These are phyloP conservation scores for Pipistrellus nathusii DNA, from an alignment of 2,797 vertebrate species.

Conservation along the genomic window DNA sequence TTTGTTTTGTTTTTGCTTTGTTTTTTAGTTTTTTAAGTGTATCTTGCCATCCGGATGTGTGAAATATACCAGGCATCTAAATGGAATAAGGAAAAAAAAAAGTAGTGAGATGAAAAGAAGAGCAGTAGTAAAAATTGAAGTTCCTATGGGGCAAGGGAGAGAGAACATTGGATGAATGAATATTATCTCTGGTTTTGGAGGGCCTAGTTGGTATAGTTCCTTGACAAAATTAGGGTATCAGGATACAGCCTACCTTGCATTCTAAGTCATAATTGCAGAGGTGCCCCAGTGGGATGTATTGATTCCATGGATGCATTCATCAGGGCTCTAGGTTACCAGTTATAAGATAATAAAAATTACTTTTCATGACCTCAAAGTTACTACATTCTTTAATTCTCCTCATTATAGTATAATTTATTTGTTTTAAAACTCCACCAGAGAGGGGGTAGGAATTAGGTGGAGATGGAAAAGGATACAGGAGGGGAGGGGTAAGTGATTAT, in stretches of 20 bases:
- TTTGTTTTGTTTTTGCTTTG: no score
- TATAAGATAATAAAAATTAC: not conserved
- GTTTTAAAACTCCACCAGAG: not conserved
- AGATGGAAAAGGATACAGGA: no score
- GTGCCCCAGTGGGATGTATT: accelerated
- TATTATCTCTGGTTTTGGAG: not conserved
- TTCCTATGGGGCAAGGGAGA: not conserved
- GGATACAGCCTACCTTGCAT: not conserved
- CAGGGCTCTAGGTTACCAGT: not conserved
- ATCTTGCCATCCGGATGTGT: not conserved
- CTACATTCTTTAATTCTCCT: not conserved
- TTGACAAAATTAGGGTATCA: not conserved
- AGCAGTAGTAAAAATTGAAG: not conserved
- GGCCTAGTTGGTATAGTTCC: not conserved
- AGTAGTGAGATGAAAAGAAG: not conserved
- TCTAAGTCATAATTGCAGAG: not conserved
- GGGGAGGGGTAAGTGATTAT: no score
- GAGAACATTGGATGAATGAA: not conserved
- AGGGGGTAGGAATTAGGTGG: not conserved
- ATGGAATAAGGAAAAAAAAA: constrained; percentile 2
- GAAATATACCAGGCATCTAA: not conserved
- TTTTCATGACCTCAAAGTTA: not conserved
- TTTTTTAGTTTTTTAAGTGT: not conserved
- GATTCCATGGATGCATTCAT: not conserved
- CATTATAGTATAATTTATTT: not conserved